Evolutionary conservation across 2,797 vertebrate genomes (phyloP).

Genomic region (Hypotaenidia okinawae): DNA sequence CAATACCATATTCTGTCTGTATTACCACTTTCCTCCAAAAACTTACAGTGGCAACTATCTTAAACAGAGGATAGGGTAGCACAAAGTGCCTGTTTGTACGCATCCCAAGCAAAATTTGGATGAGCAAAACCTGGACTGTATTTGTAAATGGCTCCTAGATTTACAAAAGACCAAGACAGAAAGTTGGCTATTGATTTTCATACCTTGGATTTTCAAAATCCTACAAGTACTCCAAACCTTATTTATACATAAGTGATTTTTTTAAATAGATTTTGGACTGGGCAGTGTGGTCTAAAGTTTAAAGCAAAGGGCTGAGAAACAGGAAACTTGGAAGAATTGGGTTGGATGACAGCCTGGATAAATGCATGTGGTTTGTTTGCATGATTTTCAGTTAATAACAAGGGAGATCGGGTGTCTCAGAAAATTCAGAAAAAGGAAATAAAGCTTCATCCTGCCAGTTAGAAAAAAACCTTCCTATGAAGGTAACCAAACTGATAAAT

Average conservation of each 20-base stretch:
- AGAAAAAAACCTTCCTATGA: not conserved
- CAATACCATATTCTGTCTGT: not conserved
- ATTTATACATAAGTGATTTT: not conserved
- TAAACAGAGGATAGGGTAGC: not conserved
- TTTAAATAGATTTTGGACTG: slow-evolving; percentile 40
- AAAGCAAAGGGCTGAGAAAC: slow-evolving; percentile 57
- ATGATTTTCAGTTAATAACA: slow-evolving; percentile 51
- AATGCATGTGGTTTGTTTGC: slow-evolving; percentile 50
- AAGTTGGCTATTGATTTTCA: not conserved
- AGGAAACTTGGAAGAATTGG: slow-evolving; percentile 49
- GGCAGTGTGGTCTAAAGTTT: slow-evolving; percentile 43
- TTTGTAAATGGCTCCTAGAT: not conserved
- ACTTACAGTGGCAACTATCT: not conserved
- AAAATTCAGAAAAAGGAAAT: slow-evolving; percentile 39
- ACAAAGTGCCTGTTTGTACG: not conserved
- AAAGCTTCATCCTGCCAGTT: not conserved
- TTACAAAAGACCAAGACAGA: not conserved
- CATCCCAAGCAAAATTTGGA: not conserved
- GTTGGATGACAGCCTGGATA: slow-evolving; percentile 60
- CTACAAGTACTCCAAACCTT: not conserved
- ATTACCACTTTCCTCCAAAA: not conserved
- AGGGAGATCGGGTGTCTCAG: slow-evolving; percentile 19
- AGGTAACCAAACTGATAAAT: not conserved
- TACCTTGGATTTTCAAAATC: slow-evolving; percentile 38
- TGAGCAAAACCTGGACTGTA: not conserved